These are phyloP conservation scores for Polypedilum vanderplanki DNA, from an alignment of 1,140 invertebrate species.

Conservation along the genomic window DNA sequence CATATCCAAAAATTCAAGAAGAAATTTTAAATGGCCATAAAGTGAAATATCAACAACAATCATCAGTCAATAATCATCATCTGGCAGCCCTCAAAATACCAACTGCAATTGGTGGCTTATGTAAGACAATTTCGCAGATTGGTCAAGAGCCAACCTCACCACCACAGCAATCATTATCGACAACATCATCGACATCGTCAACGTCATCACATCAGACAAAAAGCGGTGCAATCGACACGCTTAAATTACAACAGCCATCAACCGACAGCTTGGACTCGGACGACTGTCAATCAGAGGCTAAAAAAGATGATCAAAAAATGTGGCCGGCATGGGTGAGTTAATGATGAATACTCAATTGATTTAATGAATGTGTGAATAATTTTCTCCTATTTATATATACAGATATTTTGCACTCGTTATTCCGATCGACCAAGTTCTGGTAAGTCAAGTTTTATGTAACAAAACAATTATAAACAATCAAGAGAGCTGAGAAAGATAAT, in stretches of 20 bases:
- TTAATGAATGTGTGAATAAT: background rate
- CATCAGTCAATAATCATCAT: constrained; percentile 31
- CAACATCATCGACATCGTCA: constrained; percentile 38
- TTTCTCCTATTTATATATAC: background rate
- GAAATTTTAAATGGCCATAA: constrained; percentile 39
- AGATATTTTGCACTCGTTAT: constrained; percentile 85
- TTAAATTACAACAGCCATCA: constrained; percentile 41
- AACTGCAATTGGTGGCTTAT: constrained; percentile 51
- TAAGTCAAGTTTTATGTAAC: constrained; percentile 47
- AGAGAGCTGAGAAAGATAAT: background rate
- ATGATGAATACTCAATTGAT: background rate
- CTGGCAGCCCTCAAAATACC: constrained; percentile 32
- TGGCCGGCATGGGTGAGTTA: constrained; percentile 90
- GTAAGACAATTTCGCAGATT: constrained; percentile 56
- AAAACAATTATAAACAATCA: constrained; percentile 6
- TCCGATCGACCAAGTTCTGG: constrained; percentile 93
- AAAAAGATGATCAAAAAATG: constrained; percentile 45
- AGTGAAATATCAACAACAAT: background rate
- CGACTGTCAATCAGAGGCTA: constrained; percentile 42
- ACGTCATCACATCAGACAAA: constrained; percentile 37
- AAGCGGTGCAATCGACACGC: constrained; percentile 41
- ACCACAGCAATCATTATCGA: constrained; percentile 28
- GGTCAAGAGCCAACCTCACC: constrained; percentile 42
- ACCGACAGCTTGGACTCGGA: constrained; percentile 41
- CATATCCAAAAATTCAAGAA: constrained; percentile 43